Evolutionary conservation across 1,140 invertebrate genomes (phyloP).

Genomic region (Leptopilina clavipes): DNA sequence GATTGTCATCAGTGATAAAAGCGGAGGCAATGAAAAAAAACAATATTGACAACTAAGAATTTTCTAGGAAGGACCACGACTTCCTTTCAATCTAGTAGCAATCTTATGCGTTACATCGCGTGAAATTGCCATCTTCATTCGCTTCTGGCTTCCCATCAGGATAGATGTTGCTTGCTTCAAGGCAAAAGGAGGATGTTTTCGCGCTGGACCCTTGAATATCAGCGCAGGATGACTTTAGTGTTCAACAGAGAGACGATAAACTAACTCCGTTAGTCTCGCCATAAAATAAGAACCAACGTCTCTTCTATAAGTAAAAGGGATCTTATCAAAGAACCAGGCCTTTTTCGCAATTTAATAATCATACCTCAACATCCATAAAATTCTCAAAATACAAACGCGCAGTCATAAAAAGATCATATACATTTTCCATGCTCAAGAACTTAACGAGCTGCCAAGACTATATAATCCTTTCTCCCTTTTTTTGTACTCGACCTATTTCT

Average conservation of each 20-base stretch:
- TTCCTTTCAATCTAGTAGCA: slow-evolving; percentile 21
- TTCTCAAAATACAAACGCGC: slow-evolving; percentile 7
- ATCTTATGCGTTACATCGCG: slow-evolving; percentile 31
- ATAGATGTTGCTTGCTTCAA: slow-evolving; percentile 6
- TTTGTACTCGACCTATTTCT: no score
- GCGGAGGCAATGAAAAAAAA: background rate
- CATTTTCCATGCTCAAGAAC: slow-evolving; percentile 10
- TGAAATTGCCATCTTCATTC: slow-evolving; percentile 29
- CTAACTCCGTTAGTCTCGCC: slow-evolving; percentile 23
- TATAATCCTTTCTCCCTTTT: no score
- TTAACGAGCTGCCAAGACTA: background rate
- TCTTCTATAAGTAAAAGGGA: slow-evolving; percentile 2
- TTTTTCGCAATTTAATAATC: slow-evolving; percentile 31
- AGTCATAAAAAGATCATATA: slow-evolving; percentile 27
- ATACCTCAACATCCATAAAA: slow-evolving; percentile 22
- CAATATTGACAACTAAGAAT: slow-evolving; percentile 22
- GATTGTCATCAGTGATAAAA: no score
- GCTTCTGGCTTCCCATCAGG: slow-evolving; percentile 16
- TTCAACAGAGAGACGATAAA: slow-evolving; percentile 24
- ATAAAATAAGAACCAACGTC: slow-evolving; percentile 32
- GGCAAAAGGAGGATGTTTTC: slow-evolving; percentile 8
- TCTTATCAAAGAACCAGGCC: slow-evolving; percentile 23
- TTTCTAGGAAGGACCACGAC: background rate
- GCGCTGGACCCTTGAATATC: slow-evolving; percentile 26
- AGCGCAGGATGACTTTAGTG: slow-evolving; percentile 11